These are phyloP conservation scores for Brienomyrus longianalis DNA, from an alignment of 2,113 vertebrate species.

Conservation along the genomic window DNA sequence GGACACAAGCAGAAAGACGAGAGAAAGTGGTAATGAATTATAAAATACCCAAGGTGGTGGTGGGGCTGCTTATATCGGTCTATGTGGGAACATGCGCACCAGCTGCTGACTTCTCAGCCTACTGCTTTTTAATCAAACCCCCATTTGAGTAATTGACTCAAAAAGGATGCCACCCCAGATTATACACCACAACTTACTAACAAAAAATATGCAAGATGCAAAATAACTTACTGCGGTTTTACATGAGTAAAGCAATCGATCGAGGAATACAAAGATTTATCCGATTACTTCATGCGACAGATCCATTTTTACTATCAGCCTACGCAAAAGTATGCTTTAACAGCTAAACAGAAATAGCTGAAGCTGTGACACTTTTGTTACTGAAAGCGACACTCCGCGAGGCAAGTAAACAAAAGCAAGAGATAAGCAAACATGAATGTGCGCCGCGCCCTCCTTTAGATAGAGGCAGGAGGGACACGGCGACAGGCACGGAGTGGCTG, in stretches of 20 bases:
- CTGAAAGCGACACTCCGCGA: not conserved
- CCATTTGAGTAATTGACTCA: not conserved
- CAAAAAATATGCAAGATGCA: not conserved
- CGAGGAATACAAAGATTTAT: not conserved
- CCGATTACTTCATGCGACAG: not conserved
- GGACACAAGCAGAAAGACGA: conserved; percentile 1
- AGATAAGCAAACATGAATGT: not conserved
- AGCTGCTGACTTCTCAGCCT: not conserved
- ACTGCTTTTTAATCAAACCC: not conserved
- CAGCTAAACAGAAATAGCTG: not conserved
- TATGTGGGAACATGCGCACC: not conserved
- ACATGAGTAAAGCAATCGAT: not conserved
- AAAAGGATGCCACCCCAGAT: not conserved
- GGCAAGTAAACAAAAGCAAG: not conserved
- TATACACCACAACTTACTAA: not conserved
- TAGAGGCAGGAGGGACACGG: not conserved
- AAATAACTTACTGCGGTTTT: not conserved
- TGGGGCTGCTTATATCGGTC: not conserved
- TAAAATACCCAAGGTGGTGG: not conserved
- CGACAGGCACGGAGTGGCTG: not conserved
- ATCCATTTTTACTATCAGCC: not conserved
- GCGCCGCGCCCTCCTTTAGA: not conserved
- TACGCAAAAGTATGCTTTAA: not conserved
- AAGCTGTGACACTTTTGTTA: not conserved
- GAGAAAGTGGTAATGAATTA: not conserved